Conservation (phyloP, 2,888 invertebrate species). For the Calameuta pallipes region DNA sequence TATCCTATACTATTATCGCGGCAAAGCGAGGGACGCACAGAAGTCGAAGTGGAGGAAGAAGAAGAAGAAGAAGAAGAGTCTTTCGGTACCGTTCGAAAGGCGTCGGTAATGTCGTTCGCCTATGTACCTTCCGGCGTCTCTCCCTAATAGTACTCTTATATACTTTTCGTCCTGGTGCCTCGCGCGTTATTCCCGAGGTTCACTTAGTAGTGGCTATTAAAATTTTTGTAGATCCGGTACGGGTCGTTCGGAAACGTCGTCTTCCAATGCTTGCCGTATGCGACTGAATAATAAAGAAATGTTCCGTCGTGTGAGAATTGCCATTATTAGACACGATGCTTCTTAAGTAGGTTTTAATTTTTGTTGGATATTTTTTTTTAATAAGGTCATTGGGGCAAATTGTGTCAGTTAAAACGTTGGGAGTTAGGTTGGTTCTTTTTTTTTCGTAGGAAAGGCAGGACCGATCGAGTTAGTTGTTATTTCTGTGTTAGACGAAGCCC, state of each 20-base stretch:
- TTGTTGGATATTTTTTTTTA: not conserved
- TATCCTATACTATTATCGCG: too few relatives aligned
- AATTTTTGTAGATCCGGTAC: not conserved
- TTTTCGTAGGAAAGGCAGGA: slow-evolving; percentile 2
- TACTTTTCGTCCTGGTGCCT: not conserved
- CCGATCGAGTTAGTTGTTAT: slow-evolving; percentile 19
- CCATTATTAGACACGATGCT: slow-evolving; percentile 2
- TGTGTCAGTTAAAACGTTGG: slow-evolving; percentile 8
- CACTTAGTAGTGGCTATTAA: not conserved
- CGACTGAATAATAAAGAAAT: slow-evolving; percentile 6
- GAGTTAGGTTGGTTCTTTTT: slow-evolving; percentile 23
- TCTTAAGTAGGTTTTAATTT: not conserved
- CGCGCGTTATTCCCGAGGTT: not conserved
- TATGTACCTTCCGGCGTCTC: not conserved
- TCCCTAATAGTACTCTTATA: not conserved
- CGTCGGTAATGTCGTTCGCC: not conserved
- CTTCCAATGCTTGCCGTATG: slow-evolving; percentile 2
- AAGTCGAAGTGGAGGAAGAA: slow-evolving; percentile 2
- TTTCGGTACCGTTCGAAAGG: not conserved
- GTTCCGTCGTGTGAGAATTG: slow-evolving; percentile 6
- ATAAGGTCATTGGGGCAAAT: not conserved
- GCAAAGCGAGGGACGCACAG: not conserved
- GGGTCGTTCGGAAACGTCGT: slow-evolving; percentile 1
- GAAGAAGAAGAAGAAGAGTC: slow-evolving; percentile 12
- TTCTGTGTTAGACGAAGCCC: slow-evolving; percentile 51